Percentiles rank a stretch among this genome's conserved stretches.
Evolutionary conservation across 2,113 vertebrate species (phyloP).

Genomic region (Speoplatyrhinus poulsoni): DNA sequence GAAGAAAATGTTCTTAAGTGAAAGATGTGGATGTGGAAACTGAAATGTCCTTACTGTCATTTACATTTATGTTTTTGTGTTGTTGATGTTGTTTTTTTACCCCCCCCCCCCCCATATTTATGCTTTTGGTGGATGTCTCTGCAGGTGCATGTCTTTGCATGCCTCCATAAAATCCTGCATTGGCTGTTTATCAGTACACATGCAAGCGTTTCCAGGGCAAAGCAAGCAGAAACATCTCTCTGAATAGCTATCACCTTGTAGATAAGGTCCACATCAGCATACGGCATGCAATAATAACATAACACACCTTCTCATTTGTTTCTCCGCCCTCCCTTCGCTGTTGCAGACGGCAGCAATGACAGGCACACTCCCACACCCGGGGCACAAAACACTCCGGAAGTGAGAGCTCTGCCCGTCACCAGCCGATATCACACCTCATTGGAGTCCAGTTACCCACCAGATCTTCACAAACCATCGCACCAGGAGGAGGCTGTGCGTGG

Average conservation of each 20-base stretch:
- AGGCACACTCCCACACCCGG: slow-evolving; percentile 90
- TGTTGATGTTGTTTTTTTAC: neutral
- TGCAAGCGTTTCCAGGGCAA: slow-evolving; percentile 3
- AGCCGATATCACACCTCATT: slow-evolving; percentile 87
- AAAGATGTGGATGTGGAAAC: neutral
- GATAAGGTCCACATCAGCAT: no score
- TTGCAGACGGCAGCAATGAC: slow-evolving; percentile 95
- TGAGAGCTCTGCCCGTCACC: slow-evolving; percentile 83
- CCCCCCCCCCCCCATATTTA: neutral
- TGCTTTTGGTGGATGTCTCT: slow-evolving; percentile 15
- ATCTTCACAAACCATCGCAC: slow-evolving; percentile 93
- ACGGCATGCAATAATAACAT: slow-evolving; percentile 3
- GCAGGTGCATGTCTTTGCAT: slow-evolving; percentile 52
- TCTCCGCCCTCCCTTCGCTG: slow-evolving; percentile 47
- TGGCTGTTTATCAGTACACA: slow-evolving; percentile 41
- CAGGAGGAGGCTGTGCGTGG: slow-evolving; percentile 85
- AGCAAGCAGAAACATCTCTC: no score
- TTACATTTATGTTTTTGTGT: neutral
- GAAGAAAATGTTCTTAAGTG: neutral
- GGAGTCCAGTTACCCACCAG: slow-evolving; percentile 95
- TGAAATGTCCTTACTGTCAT: neutral
- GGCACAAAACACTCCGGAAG: slow-evolving; percentile 96
- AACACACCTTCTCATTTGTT: neutral
- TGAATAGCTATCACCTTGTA: no score
- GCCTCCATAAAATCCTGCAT: slow-evolving; percentile 55